Percentiles rank a stretch among this genome's conserved stretches.
phyloP scores from a whole-genome alignment of 2,888 invertebrate species.

The Orchesellides sinensis region DNA sequence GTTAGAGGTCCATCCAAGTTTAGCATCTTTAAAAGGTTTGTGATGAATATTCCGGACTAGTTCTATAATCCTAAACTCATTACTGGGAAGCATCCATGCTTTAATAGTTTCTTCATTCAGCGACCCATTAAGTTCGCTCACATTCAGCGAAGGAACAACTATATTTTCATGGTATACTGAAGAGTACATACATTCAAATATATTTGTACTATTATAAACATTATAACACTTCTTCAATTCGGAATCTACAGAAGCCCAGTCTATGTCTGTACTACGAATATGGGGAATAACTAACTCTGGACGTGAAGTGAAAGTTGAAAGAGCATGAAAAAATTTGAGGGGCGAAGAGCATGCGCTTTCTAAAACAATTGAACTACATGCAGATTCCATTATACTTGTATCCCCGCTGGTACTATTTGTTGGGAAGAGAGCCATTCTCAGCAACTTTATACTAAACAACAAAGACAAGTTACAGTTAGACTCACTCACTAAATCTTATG shows the following conservation, averaged over 20 bases:
- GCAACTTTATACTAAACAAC: constrained; percentile 38
- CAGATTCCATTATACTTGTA: neutral
- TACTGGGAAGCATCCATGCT: neutral
- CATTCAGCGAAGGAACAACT: neutral
- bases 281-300: constrained; percentile 45
- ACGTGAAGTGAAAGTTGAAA: constrained; percentile 42
- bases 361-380: neutral
- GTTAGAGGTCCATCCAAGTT: constrained; percentile 45
- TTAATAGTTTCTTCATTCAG: constrained; percentile 31
- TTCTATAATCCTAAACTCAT: constrained; percentile 1
- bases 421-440: constrained; percentile 3
- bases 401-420: neutral
- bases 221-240: neutral
- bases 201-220: neutral
- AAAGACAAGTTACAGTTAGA: no score
- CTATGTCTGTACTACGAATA: constrained; percentile 40
- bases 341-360: neutral
- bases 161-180: constrained; percentile 33
- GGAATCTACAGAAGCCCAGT: constrained; percentile 17
- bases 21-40: constrained; percentile 28
- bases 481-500: no score
- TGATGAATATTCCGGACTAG: constrained; percentile 34
- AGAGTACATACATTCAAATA: constrained; percentile 42
- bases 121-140: constrained; percentile 27
- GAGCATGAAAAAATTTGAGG: constrained; percentile 35